Evolutionary conservation across 2,888 invertebrate genomes (phyloP), one percentile per base, ranked within the genome.

Genomic region (Apomyelois bistriatella): DNA sequence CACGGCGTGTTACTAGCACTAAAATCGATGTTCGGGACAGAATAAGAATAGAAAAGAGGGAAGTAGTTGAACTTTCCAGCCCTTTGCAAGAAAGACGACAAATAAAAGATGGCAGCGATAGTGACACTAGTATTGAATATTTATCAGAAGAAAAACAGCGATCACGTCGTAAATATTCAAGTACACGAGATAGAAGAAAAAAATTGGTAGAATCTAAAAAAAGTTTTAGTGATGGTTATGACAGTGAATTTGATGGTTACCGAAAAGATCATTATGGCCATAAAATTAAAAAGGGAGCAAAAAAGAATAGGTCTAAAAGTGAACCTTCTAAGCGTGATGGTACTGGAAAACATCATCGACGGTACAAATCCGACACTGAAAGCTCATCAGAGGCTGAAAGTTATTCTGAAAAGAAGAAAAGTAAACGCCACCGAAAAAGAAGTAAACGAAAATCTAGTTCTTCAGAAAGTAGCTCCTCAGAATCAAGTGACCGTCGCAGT

Each of bases 191-290:
- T 53, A 82, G 83, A 53, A 70, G 82, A 62, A 86, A 86, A 74
- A 74, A 77, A 58, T 59, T 79, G 40, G 66, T 79, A 52, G 77
- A 78, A 38, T 62, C 76, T 46, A 86, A 90, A 72, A 89, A 82
- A 67, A 91, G 90, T 68, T 91, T 90, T 65, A 91, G 90, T 67
- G 91, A 91, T 65, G 91, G 90, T 9, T 90, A 89, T 56, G 91
- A 91, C 53, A 87, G 76, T 55, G 90, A 90, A 61, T 58, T 75
- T 46, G 88, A 88, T 59, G 75, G 65, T 16, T 60, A 72, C 54
- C 64, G 66, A 38, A 76, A 74, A 62, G 67, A 74, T 52, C 66
- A 68, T 36, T 65, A 70, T 12, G 61, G 71, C 17, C 79, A 79
- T 37, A 73, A 65, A 52, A 84, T 74, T 60, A 62, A 75, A 48